Conservation (phyloP, 2,797 vertebrate genomes). For the Glossophaga mutica region DNA sequence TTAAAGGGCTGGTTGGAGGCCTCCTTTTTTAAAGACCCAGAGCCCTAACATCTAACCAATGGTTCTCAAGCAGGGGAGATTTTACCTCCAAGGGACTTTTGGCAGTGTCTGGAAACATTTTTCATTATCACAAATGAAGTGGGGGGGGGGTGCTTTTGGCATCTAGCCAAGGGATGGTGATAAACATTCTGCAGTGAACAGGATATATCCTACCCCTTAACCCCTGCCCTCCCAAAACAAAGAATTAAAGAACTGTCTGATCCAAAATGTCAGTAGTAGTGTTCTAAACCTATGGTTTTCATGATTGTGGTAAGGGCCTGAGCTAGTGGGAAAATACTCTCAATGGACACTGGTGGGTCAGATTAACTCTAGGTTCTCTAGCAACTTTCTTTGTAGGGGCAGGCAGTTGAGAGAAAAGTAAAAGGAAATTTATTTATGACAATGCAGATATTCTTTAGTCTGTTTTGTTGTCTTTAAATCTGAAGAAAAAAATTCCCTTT, state of each 20-base stretch:
- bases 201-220: background rate
- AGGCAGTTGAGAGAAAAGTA: background rate
- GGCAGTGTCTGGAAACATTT: conserved; percentile 15
- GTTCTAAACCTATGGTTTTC: background rate
- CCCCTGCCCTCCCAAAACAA: background rate
- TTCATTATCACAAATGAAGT: conserved; percentile 32
- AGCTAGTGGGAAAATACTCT: background rate
- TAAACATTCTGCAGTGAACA: background rate
- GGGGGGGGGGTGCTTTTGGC: background rate
- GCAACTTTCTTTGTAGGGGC: background rate
- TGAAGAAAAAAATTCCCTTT: background rate
- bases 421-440: conserved; percentile 26
- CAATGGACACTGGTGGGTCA: background rate
- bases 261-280: background rate
- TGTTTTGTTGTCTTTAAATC: conserved; percentile 34
- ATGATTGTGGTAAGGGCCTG: conserved; percentile 12
- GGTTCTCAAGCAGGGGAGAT: background rate
- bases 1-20: background rate
- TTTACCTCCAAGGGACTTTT: conserved; percentile 24
- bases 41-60: background rate
- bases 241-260: background rate
- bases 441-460: conserved; percentile 2
- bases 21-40: conserved; percentile 14
- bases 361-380: background rate
- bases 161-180: background rate